A percentile compares a stretch with the other conserved stretches of the same genome.
These are phyloP conservation scores for Gallirallus australis DNA, from an alignment of 2,797 vertebrate species.

Conservation along the genomic window DNA sequence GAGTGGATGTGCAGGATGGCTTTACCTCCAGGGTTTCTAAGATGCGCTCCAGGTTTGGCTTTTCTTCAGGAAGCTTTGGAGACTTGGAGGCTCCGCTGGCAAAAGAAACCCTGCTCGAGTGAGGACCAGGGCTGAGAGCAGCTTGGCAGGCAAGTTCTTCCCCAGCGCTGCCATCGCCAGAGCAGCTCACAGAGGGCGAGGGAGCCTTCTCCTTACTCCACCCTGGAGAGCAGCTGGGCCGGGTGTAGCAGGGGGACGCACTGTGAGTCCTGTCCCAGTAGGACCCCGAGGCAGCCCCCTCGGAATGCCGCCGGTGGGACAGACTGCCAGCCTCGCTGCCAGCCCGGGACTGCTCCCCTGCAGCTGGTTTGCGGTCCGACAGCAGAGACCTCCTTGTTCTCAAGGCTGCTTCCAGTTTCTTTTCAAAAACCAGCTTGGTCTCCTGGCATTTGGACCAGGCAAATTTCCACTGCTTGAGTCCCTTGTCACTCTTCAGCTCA, in stretches of 20 bases:
- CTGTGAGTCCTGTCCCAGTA: conserved; percentile 70
- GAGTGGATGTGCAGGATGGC: conserved; percentile 6
- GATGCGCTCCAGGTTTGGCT: conserved; percentile 52
- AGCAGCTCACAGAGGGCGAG: conserved; percentile 13
- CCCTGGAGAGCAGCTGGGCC: conserved; percentile 55
- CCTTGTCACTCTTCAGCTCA: conserved; percentile 85
- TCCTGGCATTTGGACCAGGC: conserved; percentile 93
- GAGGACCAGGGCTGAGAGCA: neutral
- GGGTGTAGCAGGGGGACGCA: conserved; percentile 59
- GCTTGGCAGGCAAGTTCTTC: conserved; percentile 16
- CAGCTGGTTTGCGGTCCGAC: neutral
- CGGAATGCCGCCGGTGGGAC: conserved; percentile 57
- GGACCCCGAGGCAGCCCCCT: conserved; percentile 28
- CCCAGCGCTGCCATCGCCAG: neutral
- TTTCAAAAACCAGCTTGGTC: conserved; percentile 87
- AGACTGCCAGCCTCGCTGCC: neutral
- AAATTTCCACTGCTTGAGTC: conserved; percentile 90
- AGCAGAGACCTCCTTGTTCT: conserved; percentile 62
- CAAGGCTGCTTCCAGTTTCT: conserved; percentile 87
- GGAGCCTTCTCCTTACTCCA: conserved; percentile 72
- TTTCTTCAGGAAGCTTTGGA: conserved; percentile 68
- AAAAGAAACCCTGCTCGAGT: neutral
- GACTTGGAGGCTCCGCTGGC: conserved; percentile 19
- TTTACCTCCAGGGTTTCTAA: conserved; percentile 26
- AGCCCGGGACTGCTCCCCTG: neutral